phyloP scores from a whole-genome alignment of 2,888 invertebrate genomes.

The Junonia oenone region DNA sequence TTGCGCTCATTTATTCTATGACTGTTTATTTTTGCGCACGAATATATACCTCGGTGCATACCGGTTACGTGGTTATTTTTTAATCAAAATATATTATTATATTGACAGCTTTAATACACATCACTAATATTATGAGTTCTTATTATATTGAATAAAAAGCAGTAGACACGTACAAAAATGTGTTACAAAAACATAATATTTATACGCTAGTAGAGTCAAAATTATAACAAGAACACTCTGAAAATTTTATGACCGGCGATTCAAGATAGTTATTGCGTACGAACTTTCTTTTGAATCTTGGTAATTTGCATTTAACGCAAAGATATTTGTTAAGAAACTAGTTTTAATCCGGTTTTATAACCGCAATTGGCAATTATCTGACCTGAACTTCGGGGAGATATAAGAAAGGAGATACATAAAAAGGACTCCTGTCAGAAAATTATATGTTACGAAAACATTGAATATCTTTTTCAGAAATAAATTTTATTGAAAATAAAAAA shows the following conservation, averaged over 20 bases:
- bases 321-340: constrained; percentile 35
- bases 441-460: constrained; percentile 3
- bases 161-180: not conserved
- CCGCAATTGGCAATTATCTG: constrained; percentile 13
- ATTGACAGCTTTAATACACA: not conserved
- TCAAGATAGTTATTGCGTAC: constrained; percentile 29
- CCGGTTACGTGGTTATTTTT: not conserved
- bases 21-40: not conserved
- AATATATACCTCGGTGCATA: not conserved
- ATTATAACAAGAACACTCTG: constrained; percentile 30
- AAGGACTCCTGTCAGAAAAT: constrained; percentile 5
- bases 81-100: not conserved
- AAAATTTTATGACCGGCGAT: constrained; percentile 30
- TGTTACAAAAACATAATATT: not conserved
- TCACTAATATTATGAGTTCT: not conserved
- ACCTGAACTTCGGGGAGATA: constrained; percentile 3
- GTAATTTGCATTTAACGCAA: constrained; percentile 36
- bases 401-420: constrained; percentile 10
- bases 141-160: not conserved
- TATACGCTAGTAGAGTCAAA: constrained; percentile 18
- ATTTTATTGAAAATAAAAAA: constrained; percentile 13
- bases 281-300: constrained; percentile 30
- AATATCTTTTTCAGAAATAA: not conserved
- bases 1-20: not conserved
- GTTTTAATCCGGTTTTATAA: constrained; percentile 22